phyloP scores from a whole-genome alignment of 1,140 invertebrate species.

The Asobara japonica region DNA sequence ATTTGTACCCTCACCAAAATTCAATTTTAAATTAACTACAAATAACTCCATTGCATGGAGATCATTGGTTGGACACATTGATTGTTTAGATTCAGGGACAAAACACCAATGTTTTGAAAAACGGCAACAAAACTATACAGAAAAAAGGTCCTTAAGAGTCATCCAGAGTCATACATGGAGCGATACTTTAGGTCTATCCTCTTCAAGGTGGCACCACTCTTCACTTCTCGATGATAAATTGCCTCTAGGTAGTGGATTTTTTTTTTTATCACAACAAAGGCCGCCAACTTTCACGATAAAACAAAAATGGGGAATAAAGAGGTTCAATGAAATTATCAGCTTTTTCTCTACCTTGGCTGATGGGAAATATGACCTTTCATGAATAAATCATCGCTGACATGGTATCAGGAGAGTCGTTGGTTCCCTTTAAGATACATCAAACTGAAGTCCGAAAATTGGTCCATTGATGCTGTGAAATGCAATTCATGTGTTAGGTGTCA shows the following conservation, averaged over 20 bases:
- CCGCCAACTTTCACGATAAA: neutral
- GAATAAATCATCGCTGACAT: constrained; percentile 1
- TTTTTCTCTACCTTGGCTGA: neutral
- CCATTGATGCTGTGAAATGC: neutral
- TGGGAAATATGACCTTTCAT: neutral
- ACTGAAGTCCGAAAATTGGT: neutral
- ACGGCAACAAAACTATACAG: neutral
- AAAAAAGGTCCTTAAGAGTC: neutral
- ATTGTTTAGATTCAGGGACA: no score
- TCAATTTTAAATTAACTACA: no score
- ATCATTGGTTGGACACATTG: no score
- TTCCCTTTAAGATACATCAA: constrained; percentile 2
- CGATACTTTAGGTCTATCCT: constrained; percentile 2
- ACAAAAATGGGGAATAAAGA: neutral
- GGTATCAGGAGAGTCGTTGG: neutral
- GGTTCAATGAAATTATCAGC: neutral
- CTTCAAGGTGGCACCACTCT: constrained; percentile 12
- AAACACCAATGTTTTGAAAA: no score
- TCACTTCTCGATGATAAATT: constrained; percentile 5
- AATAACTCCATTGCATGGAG: no score
- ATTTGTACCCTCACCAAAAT: no score
- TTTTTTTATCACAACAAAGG: neutral
- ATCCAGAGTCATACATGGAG: neutral
- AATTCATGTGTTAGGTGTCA: neutral
- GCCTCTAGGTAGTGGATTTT: neutral